Conservation (phyloP, 1,140 invertebrate species). For the Archegozetes longisetosus region DNA sequence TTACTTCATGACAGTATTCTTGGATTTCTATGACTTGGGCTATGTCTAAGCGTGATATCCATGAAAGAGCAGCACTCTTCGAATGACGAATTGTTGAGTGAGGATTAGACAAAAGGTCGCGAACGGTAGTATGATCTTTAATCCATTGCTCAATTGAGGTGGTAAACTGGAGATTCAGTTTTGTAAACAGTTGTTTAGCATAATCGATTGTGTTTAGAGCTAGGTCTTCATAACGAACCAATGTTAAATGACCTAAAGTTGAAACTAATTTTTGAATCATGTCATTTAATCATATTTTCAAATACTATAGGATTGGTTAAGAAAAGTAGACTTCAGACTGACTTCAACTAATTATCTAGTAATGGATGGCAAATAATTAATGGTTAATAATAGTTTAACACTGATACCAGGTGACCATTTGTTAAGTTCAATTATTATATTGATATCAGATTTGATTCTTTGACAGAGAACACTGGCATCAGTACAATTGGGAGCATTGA, state of each 20-base stretch:
- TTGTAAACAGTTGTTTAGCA: constrained; percentile 16
- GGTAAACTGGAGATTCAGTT: constrained; percentile 12
- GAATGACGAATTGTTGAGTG: constrained; percentile 21
- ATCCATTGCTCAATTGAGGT: constrained; percentile 14
- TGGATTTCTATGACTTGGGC: constrained; percentile 17
- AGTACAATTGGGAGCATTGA: constrained; percentile 16
- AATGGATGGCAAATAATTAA: too few species aligned
- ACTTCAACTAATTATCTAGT: too few species aligned
- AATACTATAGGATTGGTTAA: too few species aligned
- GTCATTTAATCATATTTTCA: not conserved
- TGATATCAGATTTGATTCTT: constrained; percentile 13
- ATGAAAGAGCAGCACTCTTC: constrained; percentile 15
- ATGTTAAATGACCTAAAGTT: constrained; percentile 1
- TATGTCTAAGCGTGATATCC: constrained; percentile 13
- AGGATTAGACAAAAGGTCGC: constrained; percentile 9
- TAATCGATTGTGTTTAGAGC: constrained; percentile 15
- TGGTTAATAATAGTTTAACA: too few species aligned
- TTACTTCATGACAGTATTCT: constrained; percentile 13
- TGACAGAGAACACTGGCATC: constrained; percentile 13
- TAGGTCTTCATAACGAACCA: constrained; percentile 20
- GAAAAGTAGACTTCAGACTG: too few species aligned
- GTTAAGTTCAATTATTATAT: constrained; percentile 11
- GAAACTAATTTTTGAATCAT: not conserved
- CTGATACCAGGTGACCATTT: constrained; percentile 11
- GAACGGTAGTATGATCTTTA: constrained; percentile 16